Conservation (phyloP, 2,113 vertebrate species). For the Saguinus midas region DNA sequence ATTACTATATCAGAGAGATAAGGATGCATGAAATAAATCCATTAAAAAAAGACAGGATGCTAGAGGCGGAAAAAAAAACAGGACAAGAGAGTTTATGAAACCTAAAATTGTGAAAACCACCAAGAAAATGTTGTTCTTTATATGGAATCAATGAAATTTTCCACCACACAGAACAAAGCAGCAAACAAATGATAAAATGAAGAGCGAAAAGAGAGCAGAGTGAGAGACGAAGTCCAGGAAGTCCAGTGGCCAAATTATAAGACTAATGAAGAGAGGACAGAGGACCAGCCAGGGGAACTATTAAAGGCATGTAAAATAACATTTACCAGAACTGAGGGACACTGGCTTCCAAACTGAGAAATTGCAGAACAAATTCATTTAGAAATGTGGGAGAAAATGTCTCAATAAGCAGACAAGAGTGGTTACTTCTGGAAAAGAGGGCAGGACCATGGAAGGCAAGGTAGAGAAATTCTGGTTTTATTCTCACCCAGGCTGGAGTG, state of each 20-base stretch:
- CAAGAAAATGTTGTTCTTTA: background rate
- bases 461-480: no score
- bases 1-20: background rate
- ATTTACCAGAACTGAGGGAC: background rate
- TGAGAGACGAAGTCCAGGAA: background rate
- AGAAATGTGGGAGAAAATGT: background rate
- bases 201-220: background rate
- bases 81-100: background rate
- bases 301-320: background rate
- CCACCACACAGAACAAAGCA: background rate
- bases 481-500: no score
- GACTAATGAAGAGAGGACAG: background rate
- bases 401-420: conserved; percentile 7
- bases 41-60: fast-evolving
- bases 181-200: background rate
- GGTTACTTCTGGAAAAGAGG: background rate
- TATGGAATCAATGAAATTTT: background rate
- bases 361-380: background rate
- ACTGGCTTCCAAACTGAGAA: background rate
- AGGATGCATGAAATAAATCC: fast-evolving
- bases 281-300: background rate
- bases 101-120: background rate
- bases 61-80: background rate
- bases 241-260: background rate
- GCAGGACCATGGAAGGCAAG: fast-evolving